A percentile compares a stretch with the other conserved stretches of the same genome.
phyloP scores from a whole-genome alignment of 37 sponge, comb jelly and placozoan species.

The Chondrosia reniformis region DNA sequence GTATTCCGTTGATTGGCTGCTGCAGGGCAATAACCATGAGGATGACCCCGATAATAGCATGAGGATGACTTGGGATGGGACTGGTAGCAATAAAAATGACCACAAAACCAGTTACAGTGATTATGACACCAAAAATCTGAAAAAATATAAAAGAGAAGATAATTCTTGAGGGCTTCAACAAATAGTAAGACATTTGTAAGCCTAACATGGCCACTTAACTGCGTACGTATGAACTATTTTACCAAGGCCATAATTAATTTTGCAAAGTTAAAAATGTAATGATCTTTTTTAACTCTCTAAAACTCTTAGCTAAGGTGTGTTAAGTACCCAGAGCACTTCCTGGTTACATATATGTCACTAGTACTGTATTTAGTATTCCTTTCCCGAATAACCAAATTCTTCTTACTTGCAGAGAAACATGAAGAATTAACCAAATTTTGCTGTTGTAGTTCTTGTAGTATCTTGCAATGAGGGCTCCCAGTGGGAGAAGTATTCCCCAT shows the following conservation, averaged over 20 bases:
- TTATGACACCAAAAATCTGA: constrained; percentile 46
- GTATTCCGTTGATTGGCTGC: constrained; percentile 66
- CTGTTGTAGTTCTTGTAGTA: neutral
- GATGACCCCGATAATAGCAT: constrained; percentile 70
- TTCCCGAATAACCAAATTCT: too few species aligned
- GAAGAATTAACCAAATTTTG: constrained; percentile 31
- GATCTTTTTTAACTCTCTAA: too few species aligned
- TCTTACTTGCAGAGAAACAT: constrained; percentile 41
- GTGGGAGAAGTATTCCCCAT: constrained; percentile 50
- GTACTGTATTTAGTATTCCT: too few species aligned
- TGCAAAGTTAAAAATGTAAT: too few species aligned
- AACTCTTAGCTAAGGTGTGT: too few species aligned
- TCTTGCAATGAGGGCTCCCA: constrained; percentile 35
- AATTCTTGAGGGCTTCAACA: neutral
- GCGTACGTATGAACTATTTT: too few species aligned
- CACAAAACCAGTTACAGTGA: constrained; percentile 66
- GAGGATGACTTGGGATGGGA: constrained; percentile 44
- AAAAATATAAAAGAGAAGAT: neutral
- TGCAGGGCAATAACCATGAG: constrained; percentile 43
- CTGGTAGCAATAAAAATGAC: constrained; percentile 53
- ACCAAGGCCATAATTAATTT: too few species aligned
- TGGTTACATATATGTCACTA: too few species aligned
- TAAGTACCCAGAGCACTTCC: too few species aligned
- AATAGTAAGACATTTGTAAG: neutral
- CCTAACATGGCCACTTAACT: too few species aligned